Base-by-base conservation (phyloP, 2,888 invertebrate species). In the Scaptomyza caliginosa region DNA sequence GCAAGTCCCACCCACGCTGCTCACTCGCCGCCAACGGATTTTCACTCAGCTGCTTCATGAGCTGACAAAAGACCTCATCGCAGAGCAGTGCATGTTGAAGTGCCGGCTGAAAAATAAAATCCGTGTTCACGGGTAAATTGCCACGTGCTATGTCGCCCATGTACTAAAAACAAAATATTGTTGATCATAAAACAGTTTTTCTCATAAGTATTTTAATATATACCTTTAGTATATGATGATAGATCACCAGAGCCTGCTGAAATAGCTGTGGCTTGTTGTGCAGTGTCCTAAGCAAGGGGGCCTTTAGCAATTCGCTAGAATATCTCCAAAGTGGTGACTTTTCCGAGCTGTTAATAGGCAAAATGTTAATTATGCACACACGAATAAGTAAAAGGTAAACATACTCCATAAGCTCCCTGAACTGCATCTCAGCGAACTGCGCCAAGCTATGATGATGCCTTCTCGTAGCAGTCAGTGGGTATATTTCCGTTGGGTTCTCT, bases 111-210 rank as follows among this genome's bases (percentile, higher is more conserved):
- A 98, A 98, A 89, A 98, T 97, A 75, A 95, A 94, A 91, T 98
- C 97, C 0, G 98, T 97, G 70, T 96, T 94, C 50, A 96, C 96
- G 23, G 94, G 94, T 21, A 94, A 92, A 85, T 95, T 94, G 1
- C 95, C 94, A 88, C 95, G 93, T n/a, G 97, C 97, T 86, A 97
- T 93, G 89, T 98, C 98, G 19, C 98, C 98, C 97, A 98, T 98
- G 67, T 94, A 94, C 91, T 93, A 91, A 0, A 55, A 49, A 24
- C 23, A 16, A 10, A 4, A 24, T 49, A 3, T 4, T 16, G 3
- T 16, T 4, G 1, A 30, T 11, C 1, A 10, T 6, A 40, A 5
- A 3, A 10, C 13, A 34, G 8, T 3, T 4, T 3, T 26, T 1
- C 10, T 4, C 5, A 16, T 10, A 10, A 8, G 1, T 17, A 17